phyloP scores from a whole-genome alignment of 92 coral and sea anemone genomes.

The Umimayanthus kanabou region DNA sequence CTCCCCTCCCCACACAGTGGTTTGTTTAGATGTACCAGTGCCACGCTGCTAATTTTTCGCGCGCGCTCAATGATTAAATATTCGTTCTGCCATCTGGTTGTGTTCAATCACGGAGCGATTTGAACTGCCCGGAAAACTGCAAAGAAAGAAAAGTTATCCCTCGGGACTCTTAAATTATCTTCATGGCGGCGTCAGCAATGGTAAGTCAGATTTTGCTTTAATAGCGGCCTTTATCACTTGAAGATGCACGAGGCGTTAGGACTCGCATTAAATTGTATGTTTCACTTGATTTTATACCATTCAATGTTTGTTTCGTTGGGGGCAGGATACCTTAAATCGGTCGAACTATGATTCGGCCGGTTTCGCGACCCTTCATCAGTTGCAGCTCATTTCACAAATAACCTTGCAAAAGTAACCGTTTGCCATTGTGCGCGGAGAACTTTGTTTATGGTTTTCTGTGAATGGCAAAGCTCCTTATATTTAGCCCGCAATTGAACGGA shows the following conservation, averaged over 20 bases:
- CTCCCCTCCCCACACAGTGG: slow-evolving; percentile 20
- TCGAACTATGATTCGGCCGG: not conserved
- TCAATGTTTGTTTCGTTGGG: not conserved
- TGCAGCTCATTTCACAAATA: not conserved
- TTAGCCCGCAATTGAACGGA: too few relatives aligned
- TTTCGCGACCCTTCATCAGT: not conserved
- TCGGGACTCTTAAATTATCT: not conserved
- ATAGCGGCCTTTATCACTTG: not conserved
- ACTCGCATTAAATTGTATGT: not conserved
- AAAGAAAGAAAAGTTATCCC: not conserved
- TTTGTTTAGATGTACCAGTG: slow-evolving; percentile 25
- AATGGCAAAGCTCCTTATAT: too few relatives aligned
- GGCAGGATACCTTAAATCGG: not conserved
- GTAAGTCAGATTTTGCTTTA: not conserved
- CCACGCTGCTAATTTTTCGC: slow-evolving; percentile 25
- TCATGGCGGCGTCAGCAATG: slow-evolving; percentile 39
- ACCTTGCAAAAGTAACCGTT: not conserved
- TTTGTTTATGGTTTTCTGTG: too few relatives aligned
- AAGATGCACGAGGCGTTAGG: not conserved
- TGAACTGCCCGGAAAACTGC: not conserved
- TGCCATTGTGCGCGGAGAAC: not conserved
- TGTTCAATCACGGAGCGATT: not conserved
- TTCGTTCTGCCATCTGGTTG: not conserved
- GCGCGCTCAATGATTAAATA: not conserved
- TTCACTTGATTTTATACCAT: not conserved